These are phyloP conservation scores for Conus betulinus DNA, from an alignment of 1,140 invertebrate species.

Conservation along the genomic window DNA sequence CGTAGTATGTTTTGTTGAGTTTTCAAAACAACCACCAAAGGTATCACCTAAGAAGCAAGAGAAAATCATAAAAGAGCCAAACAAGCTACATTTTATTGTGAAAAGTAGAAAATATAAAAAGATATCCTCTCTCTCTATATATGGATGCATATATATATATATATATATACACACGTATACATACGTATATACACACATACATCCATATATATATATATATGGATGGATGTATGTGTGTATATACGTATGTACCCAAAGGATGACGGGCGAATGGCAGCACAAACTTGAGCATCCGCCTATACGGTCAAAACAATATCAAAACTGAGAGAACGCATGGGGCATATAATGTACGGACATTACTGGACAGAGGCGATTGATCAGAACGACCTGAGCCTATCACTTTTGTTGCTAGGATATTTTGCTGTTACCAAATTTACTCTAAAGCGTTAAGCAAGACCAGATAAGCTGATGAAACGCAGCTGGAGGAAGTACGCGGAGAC, in stretches of 20 bases:
- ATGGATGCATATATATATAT: too few relatives aligned
- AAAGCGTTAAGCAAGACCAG: too few relatives aligned
- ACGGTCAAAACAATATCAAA: background rate
- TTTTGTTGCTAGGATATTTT: background rate
- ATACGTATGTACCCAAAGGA: background rate
- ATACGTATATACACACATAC: constrained; percentile 23
- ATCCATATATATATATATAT: constrained; percentile 12
- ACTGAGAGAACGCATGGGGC: background rate
- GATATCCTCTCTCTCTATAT: too few relatives aligned
- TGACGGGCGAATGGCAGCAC: too few relatives aligned
- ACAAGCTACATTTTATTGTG: too few relatives aligned
- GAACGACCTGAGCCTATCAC: background rate
- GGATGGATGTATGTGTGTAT: background rate
- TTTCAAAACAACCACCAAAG: too few relatives aligned
- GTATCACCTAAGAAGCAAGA: too few relatives aligned
- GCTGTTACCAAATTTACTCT: background rate
- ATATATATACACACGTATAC: constrained; percentile 17
- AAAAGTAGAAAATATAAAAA: too few relatives aligned
- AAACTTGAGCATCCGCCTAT: background rate
- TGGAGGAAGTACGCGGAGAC: background rate
- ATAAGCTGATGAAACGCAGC: too few relatives aligned
- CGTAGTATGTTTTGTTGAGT: too few relatives aligned
- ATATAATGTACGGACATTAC: background rate
- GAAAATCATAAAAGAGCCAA: too few relatives aligned
- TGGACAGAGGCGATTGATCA: background rate